Base-by-base conservation (phyloP, 2,113 vertebrate species). In the Eidolon helvum region DNA sequence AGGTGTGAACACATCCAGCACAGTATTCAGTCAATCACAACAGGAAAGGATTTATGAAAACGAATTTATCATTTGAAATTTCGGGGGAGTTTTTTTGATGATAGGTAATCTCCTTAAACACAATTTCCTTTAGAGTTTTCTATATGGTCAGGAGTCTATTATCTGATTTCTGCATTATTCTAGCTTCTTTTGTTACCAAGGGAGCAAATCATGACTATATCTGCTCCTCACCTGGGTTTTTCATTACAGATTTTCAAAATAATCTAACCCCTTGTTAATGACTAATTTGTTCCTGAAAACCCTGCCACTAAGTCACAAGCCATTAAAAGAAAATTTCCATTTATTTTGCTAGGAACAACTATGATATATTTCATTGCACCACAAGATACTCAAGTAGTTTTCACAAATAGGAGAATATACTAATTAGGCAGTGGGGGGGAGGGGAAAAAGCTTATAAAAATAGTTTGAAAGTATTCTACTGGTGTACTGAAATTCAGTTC, bases 171-270 rank as follows among this genome's bases (percentile, higher is more conserved):
- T 57, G 45, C 15, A 63, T n/a, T 55, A 19, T 74, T 66, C 53
- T 14, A 68, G 50, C 59, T 68, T 80, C 28, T 43, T 43, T 94
- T 85, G 33, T 89, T 82, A 65, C 14, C 10, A 45, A 65, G 59
- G 57, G 59, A 89, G 66, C 24, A 59, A 91, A 65, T 77, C 43
- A 50, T 57, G 53, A 40, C 7, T 30, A n/a, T 40, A 57, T 57
- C 21, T 93, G 35, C 24, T 75, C 69, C 33, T 83, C 24, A 45
- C 50, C 53, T 77, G 50, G 21, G 45, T 50, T 24, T 28, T 94
- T 77, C 30, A 38, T 91, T 45, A 72, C 9, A 82, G 38, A 53
- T 88, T 95, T 96, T 91, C 78, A 93, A 66, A 89, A 63, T 90
- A 86, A 45, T 24, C n/a, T 63, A 35, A 50, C 22, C 57, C 28